phyloP scores from a whole-genome alignment of 2,888 invertebrate genomes.

The Drosophila anomelani region DNA sequence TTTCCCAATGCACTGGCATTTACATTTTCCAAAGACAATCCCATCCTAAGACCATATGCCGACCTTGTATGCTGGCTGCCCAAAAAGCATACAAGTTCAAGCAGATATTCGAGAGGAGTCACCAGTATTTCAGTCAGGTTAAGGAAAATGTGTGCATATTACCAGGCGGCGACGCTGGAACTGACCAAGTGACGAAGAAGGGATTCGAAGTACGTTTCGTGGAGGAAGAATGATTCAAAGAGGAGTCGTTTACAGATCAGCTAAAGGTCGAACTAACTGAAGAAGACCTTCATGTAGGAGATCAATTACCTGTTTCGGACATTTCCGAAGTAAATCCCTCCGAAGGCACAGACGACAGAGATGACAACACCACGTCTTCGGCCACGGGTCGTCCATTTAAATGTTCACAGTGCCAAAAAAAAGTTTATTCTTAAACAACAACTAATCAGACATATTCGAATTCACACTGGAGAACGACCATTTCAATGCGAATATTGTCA shows the following conservation, averaged over 20 bases:
- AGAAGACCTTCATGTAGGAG: background rate
- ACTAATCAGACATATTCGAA: background rate
- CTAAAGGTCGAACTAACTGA: background rate
- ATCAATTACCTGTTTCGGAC: background rate
- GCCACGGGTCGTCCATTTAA: background rate
- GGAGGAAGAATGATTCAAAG: background rate
- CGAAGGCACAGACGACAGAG: background rate
- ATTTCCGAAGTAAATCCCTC: too few species aligned
- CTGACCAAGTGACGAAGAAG: background rate
- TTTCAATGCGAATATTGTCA: background rate
- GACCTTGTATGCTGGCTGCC: background rate
- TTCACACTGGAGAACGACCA: constrained; percentile 1
- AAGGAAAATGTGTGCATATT: background rate
- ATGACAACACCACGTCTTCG: background rate
- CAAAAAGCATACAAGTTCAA: constrained; percentile 2
- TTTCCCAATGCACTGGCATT: constrained; percentile 3
- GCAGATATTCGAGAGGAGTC: background rate
- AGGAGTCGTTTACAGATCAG: background rate
- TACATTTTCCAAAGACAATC: background rate
- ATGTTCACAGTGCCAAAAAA: background rate
- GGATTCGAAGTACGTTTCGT: background rate
- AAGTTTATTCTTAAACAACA: background rate
- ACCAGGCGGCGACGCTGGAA: background rate
- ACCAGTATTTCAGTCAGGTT: background rate
- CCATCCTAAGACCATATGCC: background rate